A percentile compares a stretch with the other conserved stretches of the same genome.
These are phyloP conservation scores for Agrilus mali DNA, from an alignment of 2,888 invertebrate genomes.

Conservation along the genomic window DNA sequence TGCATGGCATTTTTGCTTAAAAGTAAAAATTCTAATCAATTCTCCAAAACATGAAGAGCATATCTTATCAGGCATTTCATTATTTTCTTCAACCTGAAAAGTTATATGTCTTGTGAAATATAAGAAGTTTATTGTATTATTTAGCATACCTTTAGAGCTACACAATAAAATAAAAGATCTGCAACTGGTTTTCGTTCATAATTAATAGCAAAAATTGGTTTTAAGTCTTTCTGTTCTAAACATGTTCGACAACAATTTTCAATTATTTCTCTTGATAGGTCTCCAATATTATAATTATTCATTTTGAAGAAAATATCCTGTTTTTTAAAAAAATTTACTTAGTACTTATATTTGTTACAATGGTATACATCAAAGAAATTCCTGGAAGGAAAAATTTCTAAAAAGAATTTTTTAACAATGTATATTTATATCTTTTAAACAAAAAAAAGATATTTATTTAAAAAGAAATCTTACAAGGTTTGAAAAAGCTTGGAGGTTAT, in stretches of 20 bases:
- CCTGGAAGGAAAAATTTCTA: no score
- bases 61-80: constrained; percentile 9
- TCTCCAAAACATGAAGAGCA: constrained; percentile 7
- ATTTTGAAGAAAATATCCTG: no score
- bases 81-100: constrained; percentile 7
- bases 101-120: neutral
- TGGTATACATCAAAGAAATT: no score
- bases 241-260: constrained; percentile 8
- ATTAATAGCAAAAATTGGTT: constrained; percentile 5
- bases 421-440: no score
- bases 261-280: neutral
- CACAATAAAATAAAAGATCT: constrained; percentile 5
- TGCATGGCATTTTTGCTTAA: constrained; percentile 8
- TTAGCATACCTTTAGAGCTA: constrained; percentile 4
- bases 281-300: no score
- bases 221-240: constrained; percentile 4
- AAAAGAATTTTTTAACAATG: no score
- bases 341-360: no score
- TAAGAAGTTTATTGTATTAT: neutral
- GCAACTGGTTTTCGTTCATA: constrained; percentile 6
- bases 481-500: no score
- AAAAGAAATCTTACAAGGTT: no score
- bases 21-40: constrained; percentile 5
- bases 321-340: no score
- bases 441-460: no score